phyloP scores from a whole-genome alignment of 2,113 vertebrate genomes.

The Mesocricetus auratus region DNA sequence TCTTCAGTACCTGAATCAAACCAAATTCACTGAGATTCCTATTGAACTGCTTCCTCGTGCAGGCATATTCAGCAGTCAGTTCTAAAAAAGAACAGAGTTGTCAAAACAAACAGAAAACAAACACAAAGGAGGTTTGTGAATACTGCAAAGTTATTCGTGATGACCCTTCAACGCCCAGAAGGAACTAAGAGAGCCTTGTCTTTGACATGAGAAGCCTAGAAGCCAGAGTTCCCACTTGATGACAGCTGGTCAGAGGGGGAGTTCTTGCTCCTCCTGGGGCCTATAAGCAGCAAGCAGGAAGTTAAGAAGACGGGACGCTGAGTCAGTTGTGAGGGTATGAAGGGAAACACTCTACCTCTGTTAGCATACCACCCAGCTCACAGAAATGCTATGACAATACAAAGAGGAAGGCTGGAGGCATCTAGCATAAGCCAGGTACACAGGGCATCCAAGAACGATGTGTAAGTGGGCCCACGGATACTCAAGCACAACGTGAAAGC shows the following conservation, averaged over 20 bases:
- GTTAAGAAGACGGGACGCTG: no score
- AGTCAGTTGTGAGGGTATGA: rapidly evolving
- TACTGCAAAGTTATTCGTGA: neutral
- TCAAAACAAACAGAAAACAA: neutral
- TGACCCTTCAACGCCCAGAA: neutral
- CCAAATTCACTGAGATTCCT: constrained; percentile 95
- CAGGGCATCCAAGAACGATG: neutral
- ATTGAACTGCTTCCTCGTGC: constrained; percentile 96
- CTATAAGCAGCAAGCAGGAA: neutral
- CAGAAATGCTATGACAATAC: rapidly evolving
- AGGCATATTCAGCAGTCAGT: constrained; percentile 93
- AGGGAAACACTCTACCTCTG: neutral
- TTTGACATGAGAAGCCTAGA: neutral
- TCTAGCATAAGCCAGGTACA: neutral
- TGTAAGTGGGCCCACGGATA: neutral
- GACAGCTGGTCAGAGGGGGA: rapidly evolving
- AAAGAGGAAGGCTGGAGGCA: rapidly evolving
- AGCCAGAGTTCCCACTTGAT: no score
- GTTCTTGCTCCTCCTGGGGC: neutral
- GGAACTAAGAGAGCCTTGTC: rapidly evolving
- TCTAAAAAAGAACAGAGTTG: constrained; percentile 83
- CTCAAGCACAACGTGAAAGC: neutral
- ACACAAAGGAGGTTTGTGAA: neutral
- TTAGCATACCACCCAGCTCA: neutral
- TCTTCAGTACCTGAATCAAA: constrained; percentile 93